Percentiles rank a stretch among this genome's conserved stretches.
phyloP scores from a whole-genome alignment of 2,113 vertebrate genomes.

The Urocynchramus pylzowi region DNA sequence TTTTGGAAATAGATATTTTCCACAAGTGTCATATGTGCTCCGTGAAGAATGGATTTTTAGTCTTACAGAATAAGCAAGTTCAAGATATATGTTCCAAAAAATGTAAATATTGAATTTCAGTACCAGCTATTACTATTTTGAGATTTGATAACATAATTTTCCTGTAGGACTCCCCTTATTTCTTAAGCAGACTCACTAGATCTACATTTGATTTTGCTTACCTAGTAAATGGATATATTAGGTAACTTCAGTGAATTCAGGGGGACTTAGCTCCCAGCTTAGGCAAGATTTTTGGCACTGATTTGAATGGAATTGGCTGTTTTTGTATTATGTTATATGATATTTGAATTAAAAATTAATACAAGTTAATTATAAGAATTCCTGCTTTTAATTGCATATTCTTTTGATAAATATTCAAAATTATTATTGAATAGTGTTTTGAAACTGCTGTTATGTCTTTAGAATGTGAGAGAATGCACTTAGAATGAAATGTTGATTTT shows the following conservation, averaged over 20 bases:
- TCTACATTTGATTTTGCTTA: neutral
- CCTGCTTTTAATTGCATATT: neutral
- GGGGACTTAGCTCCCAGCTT: neutral
- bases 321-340: neutral
- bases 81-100: neutral
- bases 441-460: neutral
- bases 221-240: neutral
- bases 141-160: neutral
- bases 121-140: neutral
- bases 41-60: neutral
- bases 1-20: neutral
- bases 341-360: neutral
- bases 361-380: neutral
- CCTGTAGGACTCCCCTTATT: neutral
- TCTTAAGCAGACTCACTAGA: neutral
- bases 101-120: neutral
- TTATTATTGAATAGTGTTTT: neutral
- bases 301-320: neutral
- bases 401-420: neutral
- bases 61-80: neutral
- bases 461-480: neutral
- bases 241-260: neutral
- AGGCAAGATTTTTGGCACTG: neutral
- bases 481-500: fast-evolving
- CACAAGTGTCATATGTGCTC: neutral